phyloP scores from a whole-genome alignment of 2,888 invertebrate species.

The Tenthredo distinguenda region DNA sequence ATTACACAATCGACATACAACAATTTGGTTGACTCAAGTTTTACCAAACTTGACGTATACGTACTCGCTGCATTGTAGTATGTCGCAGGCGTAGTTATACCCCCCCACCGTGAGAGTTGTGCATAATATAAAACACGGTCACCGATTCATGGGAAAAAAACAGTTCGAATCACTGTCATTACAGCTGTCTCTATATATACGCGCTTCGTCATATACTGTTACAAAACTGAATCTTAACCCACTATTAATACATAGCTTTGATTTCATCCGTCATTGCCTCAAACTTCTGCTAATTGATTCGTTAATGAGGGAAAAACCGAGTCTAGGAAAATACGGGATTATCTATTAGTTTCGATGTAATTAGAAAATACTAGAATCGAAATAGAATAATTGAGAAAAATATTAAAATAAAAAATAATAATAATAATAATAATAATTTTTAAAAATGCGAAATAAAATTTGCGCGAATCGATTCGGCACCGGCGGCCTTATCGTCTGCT shows the following conservation, averaged over 20 bases:
- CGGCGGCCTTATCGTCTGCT: background rate
- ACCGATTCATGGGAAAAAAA: background rate
- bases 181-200: background rate
- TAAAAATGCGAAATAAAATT: background rate
- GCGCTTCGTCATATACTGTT: background rate
- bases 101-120: background rate
- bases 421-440: background rate
- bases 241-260: background rate
- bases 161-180: background rate
- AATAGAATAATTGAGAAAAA: background rate
- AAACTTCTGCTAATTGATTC: background rate
- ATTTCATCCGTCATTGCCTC: background rate
- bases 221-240: background rate
- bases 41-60: constrained; percentile 7
- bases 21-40: constrained; percentile 18
- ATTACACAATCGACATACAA: background rate
- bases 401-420: background rate
- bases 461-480: background rate
- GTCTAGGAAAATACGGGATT: background rate
- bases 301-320: background rate
- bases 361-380: too few relatives aligned
- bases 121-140: background rate
- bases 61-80: background rate
- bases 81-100: background rate
- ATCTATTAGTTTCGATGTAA: too few relatives aligned